These are phyloP conservation scores for Cinara cedri DNA, from an alignment of 2,888 invertebrate genomes.

Conservation along the genomic window DNA sequence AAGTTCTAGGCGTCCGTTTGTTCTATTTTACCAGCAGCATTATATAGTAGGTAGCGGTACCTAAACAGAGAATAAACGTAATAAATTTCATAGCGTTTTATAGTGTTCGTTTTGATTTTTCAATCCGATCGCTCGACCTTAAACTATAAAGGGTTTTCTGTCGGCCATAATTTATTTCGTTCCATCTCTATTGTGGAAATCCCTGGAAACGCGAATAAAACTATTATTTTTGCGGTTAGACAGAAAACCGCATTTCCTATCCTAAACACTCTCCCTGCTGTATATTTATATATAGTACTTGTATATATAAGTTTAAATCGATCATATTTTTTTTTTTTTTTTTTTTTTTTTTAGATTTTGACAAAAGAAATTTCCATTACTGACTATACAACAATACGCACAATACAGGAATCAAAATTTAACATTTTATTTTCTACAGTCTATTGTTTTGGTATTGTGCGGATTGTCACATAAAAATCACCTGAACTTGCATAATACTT, in stretches of 20 bases:
- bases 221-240: background rate
- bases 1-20: background rate
- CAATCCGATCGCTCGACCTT: constrained; percentile 21
- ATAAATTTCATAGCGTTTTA: constrained; percentile 34
- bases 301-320: background rate
- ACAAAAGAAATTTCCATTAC: no score
- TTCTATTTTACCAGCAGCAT: background rate
- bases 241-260: background rate
- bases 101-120: constrained; percentile 33
- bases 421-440: no score
- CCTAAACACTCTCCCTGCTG: constrained; percentile 3
- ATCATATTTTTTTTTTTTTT: background rate
- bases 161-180: constrained; percentile 33
- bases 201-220: constrained; percentile 41
- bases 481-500: no score
- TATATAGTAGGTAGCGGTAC: background rate
- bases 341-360: no score
- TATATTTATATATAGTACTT: background rate
- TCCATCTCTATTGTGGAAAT: constrained; percentile 24
- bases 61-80: background rate
- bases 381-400: no score
- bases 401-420: no score
- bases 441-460: no score
- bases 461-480: no score
- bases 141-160: constrained; percentile 27